Conservation (phyloP, 2,888 invertebrate genomes). For the Tipula vernalis region DNA sequence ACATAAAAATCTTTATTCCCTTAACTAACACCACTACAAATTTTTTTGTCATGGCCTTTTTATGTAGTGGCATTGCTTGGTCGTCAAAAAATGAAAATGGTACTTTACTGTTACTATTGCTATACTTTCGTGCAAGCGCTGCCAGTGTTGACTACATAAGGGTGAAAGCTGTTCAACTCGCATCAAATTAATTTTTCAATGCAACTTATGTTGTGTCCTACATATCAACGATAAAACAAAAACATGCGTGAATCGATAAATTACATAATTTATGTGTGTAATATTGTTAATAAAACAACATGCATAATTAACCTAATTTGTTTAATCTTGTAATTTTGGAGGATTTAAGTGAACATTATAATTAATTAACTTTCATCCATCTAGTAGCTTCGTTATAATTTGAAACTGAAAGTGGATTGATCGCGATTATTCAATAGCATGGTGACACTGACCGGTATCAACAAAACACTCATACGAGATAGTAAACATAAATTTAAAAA, state of each 20-base stretch:
- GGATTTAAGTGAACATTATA: background rate
- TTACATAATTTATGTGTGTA: background rate
- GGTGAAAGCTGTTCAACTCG: background rate
- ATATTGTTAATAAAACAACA: background rate
- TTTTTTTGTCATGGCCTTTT: too few species aligned
- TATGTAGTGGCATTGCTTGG: too few species aligned
- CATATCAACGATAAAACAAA: background rate
- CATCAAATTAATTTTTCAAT: background rate
- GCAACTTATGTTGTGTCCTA: background rate
- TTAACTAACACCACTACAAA: too few species aligned
- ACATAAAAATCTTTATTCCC: too few species aligned
- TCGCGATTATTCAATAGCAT: background rate
- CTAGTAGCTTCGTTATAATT: background rate
- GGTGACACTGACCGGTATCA: background rate
- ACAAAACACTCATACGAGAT: background rate
- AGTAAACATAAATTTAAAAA: background rate
- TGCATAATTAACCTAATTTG: background rate
- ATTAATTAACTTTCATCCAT: background rate
- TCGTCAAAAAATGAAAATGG: too few species aligned
- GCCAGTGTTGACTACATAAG: background rate
- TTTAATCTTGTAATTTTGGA: background rate
- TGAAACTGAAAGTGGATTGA: background rate
- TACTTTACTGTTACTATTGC: too few species aligned
- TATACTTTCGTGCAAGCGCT: background rate
- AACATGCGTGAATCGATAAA: background rate